Base-by-base conservation (phyloP, 2,888 invertebrate species). In the Sussaba pulchella region DNA sequence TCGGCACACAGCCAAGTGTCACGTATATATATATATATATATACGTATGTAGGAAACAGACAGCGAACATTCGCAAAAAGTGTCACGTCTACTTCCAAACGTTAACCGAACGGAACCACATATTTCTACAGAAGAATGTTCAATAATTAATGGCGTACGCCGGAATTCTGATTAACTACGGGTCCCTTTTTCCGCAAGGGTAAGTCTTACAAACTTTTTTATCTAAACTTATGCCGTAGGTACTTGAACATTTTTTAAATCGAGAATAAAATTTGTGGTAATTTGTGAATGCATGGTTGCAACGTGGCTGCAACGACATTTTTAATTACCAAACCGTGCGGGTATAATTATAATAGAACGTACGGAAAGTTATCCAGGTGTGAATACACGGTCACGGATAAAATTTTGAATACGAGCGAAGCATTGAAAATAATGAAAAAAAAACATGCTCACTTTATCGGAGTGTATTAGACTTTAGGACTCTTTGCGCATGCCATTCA, bases 41-140 rank as follows among this genome's bases (percentile, higher is more conserved):
- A 6, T 19, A 21, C 6, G 24, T 50, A 19, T 50, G 21, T 9
- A 2, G 19, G 19, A 10, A 8, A 61, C 14, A 9, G 61, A 9
- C 41, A 14, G 14, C 1, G 10, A 17, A 14, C 14, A 5, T 26
- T 4, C 14, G 64, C 10, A 31, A 24, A 43, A 61, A 61, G 36
- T 75, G 75, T 75, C 75, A 47, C 45, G 61, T 69, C 61, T 69
- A 75, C 59, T 75, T 75, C 47, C 61, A 41, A 39, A 54, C 26
- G 21, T 61, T 39, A 69, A 75, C 45, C 47, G 41, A 26, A 57
- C 50, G 17, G 17, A 61, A 75, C 41, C 50, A 17, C 12, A 52
- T 24, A 52, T 47, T 69, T 69, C 69, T 31, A 2, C 61, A 45
- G 14, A 54, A 21, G n/a, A n/a, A n/a, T n/a, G n/a, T n/a, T n/a